Evolutionary conservation across 2,888 invertebrate species (phyloP).

Genomic region (Geotrupes spiniger): DNA sequence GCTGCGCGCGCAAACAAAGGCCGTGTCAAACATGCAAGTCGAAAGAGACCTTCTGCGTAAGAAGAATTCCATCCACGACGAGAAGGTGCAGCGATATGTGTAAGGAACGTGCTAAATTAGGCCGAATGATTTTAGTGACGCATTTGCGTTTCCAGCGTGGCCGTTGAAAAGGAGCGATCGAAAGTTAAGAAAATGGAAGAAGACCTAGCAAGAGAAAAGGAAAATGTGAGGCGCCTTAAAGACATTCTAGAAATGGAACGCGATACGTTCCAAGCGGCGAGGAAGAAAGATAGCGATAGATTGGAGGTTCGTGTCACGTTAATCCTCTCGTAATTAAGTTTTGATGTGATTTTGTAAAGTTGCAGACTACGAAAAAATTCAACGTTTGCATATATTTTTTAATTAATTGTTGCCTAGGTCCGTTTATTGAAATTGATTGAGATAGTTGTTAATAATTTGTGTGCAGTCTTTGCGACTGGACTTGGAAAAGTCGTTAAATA

Average conservation of each 20-base stretch:
- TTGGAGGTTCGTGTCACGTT: constrained; percentile 25
- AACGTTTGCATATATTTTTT: no score
- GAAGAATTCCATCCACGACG: constrained; percentile 29
- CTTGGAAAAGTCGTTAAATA: constrained; percentile 25
- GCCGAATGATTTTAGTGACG: constrained; percentile 3
- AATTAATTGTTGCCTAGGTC: no score
- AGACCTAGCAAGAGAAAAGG: constrained; percentile 30
- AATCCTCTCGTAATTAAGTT: no score
- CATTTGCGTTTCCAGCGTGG: constrained; percentile 19
- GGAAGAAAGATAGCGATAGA: constrained; percentile 22
- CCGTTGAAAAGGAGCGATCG: constrained; percentile 29
- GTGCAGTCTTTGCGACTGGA: constrained; percentile 23
- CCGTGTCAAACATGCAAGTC: constrained; percentile 31
- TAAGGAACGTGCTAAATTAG: constrained; percentile 10
- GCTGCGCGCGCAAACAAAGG: constrained; percentile 28
- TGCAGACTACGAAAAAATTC: no score
- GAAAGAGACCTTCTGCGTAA: constrained; percentile 33
- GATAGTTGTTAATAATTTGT: constrained; percentile 7
- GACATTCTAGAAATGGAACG: constrained; percentile 26
- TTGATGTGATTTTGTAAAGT: no score
- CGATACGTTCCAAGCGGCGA: constrained; percentile 14
- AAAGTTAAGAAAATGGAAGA: constrained; percentile 29
- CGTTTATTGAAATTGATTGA: no score
- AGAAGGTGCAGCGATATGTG: constrained; percentile 29
- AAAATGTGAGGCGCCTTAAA: constrained; percentile 24